These are phyloP conservation scores for Pampusana beccarii DNA, from an alignment of 2,113 vertebrate species.

Conservation along the genomic window DNA sequence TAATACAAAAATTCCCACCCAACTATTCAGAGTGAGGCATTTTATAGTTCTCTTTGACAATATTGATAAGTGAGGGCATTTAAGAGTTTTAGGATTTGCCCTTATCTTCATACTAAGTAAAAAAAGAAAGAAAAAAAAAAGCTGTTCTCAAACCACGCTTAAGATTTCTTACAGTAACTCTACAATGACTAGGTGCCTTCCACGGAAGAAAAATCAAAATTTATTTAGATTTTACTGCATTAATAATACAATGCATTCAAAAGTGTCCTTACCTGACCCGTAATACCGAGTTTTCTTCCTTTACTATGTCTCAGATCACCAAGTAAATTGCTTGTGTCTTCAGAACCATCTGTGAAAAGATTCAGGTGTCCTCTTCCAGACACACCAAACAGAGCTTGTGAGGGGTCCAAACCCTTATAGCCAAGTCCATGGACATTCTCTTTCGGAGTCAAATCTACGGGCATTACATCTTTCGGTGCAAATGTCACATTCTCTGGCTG, in stretches of 20 bases:
- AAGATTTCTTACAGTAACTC: background rate
- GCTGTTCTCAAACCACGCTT: background rate
- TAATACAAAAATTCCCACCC: background rate
- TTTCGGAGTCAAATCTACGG: conserved; percentile 86
- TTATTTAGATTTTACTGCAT: background rate
- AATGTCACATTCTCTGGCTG: conserved; percentile 90
- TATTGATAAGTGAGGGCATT: background rate
- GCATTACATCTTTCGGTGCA: conserved; percentile 91
- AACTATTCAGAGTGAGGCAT: background rate
- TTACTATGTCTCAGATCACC: conserved; percentile 67
- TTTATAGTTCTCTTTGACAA: background rate
- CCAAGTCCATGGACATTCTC: conserved; percentile 88
- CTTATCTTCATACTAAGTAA: background rate
- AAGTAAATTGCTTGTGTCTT: conserved; percentile 76
- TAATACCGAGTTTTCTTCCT: conserved; percentile 85
- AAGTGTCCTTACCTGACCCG: conserved; percentile 82
- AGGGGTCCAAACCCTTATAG: conserved; percentile 90
- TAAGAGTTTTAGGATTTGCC: background rate
- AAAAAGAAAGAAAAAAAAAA: background rate
- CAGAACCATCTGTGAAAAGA: conserved; percentile 78
- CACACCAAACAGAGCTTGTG: conserved; percentile 78
- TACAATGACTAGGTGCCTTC: background rate
- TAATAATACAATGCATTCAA: background rate
- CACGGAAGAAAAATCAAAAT: background rate
- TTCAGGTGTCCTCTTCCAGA: conserved; percentile 72